Evolutionary conservation across 2,113 vertebrate species (phyloP).

Genomic region (Sinocyclocheilus anophthalmus): DNA sequence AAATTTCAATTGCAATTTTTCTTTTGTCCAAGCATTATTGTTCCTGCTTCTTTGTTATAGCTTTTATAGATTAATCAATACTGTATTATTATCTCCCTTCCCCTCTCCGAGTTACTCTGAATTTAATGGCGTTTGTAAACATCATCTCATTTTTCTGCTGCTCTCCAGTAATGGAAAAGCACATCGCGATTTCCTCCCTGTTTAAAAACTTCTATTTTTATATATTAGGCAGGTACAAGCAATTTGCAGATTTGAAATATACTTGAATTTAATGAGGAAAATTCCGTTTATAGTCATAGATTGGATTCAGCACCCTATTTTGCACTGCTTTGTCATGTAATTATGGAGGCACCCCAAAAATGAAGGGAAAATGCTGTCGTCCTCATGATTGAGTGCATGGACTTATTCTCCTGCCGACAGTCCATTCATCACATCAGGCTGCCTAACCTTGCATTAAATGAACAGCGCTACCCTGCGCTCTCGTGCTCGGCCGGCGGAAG

Average conservation of each 20-base stretch:
- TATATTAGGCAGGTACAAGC: background rate
- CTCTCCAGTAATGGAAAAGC: conserved; percentile 67
- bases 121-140: conserved; percentile 74
- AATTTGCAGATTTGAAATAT: background rate
- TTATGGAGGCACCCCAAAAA: conserved; percentile 64
- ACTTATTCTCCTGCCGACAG: conserved; percentile 82
- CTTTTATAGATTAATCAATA: conserved; percentile 78
- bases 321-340: conserved; percentile 61
- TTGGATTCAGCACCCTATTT: conserved; percentile 61
- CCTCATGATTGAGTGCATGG: conserved; percentile 80
- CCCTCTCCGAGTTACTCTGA: conserved; percentile 58
- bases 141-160: conserved; percentile 71
- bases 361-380: conserved; percentile 67
- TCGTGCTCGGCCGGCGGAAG: conserved; percentile 67
- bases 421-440: conserved; percentile 86
- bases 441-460: conserved; percentile 91
- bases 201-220: conserved; percentile 42
- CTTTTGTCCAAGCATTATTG: conserved; percentile 55
- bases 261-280: conserved; percentile 4
- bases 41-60: conserved; percentile 51
- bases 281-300: conserved; percentile 46
- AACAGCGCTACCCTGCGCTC: conserved; percentile 82
- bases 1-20: conserved; percentile 39
- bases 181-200: conserved; percentile 14
- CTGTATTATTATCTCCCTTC: conserved; percentile 69